A percentile compares a stretch with the other conserved stretches of the same genome.
Evolutionary conservation across 2,888 invertebrate genomes (phyloP).

Genomic region (Eilema depressum): DNA sequence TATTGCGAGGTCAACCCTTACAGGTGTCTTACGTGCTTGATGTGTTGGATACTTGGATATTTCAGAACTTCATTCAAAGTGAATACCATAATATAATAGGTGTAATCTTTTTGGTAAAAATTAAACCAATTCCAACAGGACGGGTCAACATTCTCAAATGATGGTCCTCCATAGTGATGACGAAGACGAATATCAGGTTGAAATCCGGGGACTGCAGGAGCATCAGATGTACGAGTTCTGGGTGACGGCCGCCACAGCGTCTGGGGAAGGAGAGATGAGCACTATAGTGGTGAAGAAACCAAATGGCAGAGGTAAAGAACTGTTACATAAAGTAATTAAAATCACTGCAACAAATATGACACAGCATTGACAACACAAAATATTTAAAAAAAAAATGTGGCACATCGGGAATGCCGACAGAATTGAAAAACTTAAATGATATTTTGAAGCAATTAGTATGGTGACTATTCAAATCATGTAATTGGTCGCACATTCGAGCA

Average conservation of each 20-base stretch:
- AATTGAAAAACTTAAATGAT: too few species aligned
- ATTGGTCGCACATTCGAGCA: too few species aligned
- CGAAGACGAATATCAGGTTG: slow-evolving; percentile 80
- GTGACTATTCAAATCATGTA: too few species aligned
- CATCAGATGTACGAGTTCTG: slow-evolving; percentile 94
- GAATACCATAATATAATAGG: too few species aligned
- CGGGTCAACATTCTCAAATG: slow-evolving; percentile 76
- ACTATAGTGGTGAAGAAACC: slow-evolving; percentile 91
- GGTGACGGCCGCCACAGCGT: slow-evolving; percentile 93
- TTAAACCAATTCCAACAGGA: slow-evolving; percentile 54
- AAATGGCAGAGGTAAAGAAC: slow-evolving; percentile 87
- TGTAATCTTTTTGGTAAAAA: neutral
- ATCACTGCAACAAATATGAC: too few species aligned
- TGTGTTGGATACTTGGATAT: neutral
- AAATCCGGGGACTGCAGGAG: slow-evolving; percentile 90
- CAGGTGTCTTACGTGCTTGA: neutral
- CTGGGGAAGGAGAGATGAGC: slow-evolving; percentile 90
- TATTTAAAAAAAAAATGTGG: too few species aligned
- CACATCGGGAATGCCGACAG: too few species aligned
- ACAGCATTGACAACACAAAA: too few species aligned
- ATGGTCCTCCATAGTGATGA: slow-evolving; percentile 64
- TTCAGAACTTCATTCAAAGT: neutral
- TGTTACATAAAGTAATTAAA: neutral
- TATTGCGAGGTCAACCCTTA: too few species aligned
- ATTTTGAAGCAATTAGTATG: too few species aligned